Evolutionary conservation across 2,113 vertebrate genomes (phyloP).

Genomic region (Pachycephala philippinensis): DNA sequence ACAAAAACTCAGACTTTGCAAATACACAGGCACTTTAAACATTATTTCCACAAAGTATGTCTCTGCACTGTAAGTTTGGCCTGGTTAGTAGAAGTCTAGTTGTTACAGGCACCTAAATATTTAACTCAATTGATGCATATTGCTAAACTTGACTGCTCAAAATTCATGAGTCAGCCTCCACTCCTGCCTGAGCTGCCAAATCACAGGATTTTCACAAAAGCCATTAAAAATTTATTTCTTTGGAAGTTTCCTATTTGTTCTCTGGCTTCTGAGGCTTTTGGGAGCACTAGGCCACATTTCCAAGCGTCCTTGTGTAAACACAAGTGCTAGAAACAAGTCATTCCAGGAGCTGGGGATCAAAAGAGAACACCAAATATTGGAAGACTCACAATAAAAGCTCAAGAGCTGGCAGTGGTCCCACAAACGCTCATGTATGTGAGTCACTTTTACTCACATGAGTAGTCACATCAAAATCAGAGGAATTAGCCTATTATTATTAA

Average conservation of each 20-base stretch:
- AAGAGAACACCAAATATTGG: conserved; percentile 55
- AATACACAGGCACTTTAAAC: neutral
- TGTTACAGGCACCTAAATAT: conserved; percentile 12
- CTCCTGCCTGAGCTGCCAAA: neutral
- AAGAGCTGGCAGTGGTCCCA: conserved; percentile 19
- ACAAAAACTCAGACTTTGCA: neutral
- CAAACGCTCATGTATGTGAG: neutral
- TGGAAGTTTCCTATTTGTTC: neutral
- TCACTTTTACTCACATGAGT: conserved; percentile 59
- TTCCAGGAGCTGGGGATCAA: conserved; percentile 41
- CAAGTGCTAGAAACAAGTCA: conserved; percentile 42
- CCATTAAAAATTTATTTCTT: neutral
- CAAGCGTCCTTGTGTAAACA: neutral
- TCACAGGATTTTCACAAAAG: neutral
- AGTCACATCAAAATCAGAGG: conserved; percentile 57
- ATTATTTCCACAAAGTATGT: neutral
- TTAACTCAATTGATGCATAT: neutral
- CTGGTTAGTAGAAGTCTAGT: neutral
- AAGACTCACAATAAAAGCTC: conserved; percentile 50
- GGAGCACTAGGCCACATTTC: conserved; percentile 21
- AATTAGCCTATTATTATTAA: conserved; percentile 57
- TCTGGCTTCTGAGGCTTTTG: neutral
- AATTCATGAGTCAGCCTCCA: neutral
- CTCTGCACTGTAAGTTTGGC: neutral
- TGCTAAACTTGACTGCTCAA: conserved; percentile 11